Percentiles rank a stretch among this genome's conserved stretches.
phyloP scores from a whole-genome alignment of 2,797 vertebrate genomes.

The Pseudochromis fuscus region DNA sequence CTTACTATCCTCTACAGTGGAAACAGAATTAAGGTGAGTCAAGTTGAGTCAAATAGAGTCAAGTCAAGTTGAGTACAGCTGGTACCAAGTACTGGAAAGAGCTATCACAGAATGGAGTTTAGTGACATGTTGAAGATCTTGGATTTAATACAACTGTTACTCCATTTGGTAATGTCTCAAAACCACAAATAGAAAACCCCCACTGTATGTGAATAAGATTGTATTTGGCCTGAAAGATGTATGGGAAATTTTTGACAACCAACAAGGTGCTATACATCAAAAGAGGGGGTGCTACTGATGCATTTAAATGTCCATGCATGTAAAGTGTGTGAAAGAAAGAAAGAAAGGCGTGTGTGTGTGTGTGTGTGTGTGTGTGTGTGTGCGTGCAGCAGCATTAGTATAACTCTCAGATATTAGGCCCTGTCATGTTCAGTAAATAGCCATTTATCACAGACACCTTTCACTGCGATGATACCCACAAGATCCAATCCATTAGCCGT shows the following conservation, averaged over 20 bases:
- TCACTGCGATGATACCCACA: slow-evolving; percentile 63
- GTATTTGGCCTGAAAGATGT: slow-evolving; percentile 39
- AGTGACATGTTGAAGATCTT: no score
- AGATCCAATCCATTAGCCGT: slow-evolving; percentile 81
- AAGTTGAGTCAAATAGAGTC: no score
- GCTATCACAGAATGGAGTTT: no score
- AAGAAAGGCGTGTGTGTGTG: slow-evolving; percentile 9
- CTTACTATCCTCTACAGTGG: no score
- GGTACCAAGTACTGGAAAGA: no score
- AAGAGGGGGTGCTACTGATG: slow-evolving; percentile 33
- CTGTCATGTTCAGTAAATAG: slow-evolving; percentile 83
- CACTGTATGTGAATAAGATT: slow-evolving; percentile 30
- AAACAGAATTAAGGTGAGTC: no score
- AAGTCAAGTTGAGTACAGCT: no score
- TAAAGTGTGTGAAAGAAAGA: not conserved
- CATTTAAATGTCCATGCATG: slow-evolving; percentile 31
- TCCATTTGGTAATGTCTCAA: not conserved
- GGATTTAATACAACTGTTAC: not conserved
- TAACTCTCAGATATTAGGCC: slow-evolving; percentile 74
- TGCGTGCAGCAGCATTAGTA: slow-evolving; percentile 55
- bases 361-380: slow-evolving; percentile 13
- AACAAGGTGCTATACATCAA: slow-evolving; percentile 48
- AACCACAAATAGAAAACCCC: slow-evolving; percentile 31
- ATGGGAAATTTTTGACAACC: slow-evolving; percentile 42
- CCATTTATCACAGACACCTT: slow-evolving; percentile 79